phyloP scores from a whole-genome alignment of 2,797 vertebrate species.

The Enteromius afrohamiltoni region DNA sequence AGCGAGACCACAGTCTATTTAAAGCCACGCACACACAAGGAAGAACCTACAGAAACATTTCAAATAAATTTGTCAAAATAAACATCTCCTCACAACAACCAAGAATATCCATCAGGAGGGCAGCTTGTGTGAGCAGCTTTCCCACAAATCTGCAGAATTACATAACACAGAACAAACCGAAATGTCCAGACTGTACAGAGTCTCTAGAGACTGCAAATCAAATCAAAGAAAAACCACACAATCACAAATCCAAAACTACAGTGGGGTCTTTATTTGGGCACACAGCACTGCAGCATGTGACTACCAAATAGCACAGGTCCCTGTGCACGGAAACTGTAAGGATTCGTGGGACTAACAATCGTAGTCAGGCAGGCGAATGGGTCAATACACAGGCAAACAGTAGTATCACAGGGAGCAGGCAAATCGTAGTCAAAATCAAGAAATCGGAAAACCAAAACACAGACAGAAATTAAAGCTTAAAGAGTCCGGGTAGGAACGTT shows the following conservation, averaged over 20 bases:
- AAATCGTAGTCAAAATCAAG: too few relatives aligned
- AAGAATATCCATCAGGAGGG: background rate
- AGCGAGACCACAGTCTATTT: constrained; percentile 26
- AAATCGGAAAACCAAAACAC: too few relatives aligned
- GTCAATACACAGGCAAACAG: too few relatives aligned
- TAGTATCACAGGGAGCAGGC: too few relatives aligned
- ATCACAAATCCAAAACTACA: constrained; percentile 18
- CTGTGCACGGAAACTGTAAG: too few relatives aligned
- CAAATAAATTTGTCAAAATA: background rate
- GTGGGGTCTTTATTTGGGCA: background rate
- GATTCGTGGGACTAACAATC: too few relatives aligned
- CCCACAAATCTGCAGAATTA: constrained; percentile 5
- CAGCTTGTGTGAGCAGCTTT: background rate
- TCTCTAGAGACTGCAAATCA: background rate
- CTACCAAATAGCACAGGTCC: background rate
- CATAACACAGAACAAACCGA: background rate
- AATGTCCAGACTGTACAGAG: background rate
- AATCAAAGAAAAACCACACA: constrained; percentile 1
- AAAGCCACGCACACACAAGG: background rate
- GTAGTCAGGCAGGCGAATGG: too few relatives aligned
- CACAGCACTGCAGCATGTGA: constrained; percentile 9
- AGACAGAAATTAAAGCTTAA: background rate
- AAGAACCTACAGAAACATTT: background rate
- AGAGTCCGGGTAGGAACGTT: too few relatives aligned
- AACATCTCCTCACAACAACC: background rate